These are phyloP conservation scores for Himantopus leucocephalus DNA, from an alignment of 2,113 vertebrate genomes.

Conservation along the genomic window DNA sequence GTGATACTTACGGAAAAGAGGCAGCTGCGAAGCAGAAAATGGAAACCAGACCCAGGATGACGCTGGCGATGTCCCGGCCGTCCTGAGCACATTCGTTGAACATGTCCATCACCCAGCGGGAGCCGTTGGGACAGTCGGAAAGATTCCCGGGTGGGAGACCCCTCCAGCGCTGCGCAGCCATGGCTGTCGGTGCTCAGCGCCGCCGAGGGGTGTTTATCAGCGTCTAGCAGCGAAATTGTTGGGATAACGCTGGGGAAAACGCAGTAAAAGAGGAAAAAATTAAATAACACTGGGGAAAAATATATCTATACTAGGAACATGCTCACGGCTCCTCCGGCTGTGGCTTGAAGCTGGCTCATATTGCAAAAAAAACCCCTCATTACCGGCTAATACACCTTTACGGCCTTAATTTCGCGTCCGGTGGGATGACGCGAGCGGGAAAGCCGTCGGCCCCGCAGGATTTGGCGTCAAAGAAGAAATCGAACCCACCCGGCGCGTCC, in stretches of 20 bases:
- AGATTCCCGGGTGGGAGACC: constrained; percentile 56
- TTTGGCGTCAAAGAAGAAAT: not conserved
- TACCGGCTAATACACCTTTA: not conserved
- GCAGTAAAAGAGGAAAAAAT: not conserved
- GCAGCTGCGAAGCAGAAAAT: constrained; percentile 88
- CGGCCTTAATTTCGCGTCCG: rapidly evolving
- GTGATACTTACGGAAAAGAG: constrained; percentile 86
- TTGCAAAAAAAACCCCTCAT: not conserved
- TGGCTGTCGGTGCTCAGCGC: not conserved
- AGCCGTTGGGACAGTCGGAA: constrained; percentile 85
- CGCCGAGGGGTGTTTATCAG: too few species aligned
- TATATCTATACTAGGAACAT: rapidly evolving
- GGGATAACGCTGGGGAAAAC: not conserved
- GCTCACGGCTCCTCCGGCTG: not conserved
- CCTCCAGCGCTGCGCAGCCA: not conserved
- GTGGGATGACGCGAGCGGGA: rapidly evolving
- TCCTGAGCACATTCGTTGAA: constrained; percentile 88
- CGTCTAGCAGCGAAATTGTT: not conserved
- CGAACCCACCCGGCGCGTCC: rapidly evolving
- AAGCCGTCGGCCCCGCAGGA: rapidly evolving
- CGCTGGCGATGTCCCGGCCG: constrained; percentile 82
- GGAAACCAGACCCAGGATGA: constrained; percentile 86
- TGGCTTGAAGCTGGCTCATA: rapidly evolving
- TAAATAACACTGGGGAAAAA: rapidly evolving
- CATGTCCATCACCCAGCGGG: constrained; percentile 82